Evolutionary conservation across 2,888 invertebrate genomes (phyloP), one percentile per base, ranked within the genome.

Genomic region (Lasius fuliginosus): DNA sequence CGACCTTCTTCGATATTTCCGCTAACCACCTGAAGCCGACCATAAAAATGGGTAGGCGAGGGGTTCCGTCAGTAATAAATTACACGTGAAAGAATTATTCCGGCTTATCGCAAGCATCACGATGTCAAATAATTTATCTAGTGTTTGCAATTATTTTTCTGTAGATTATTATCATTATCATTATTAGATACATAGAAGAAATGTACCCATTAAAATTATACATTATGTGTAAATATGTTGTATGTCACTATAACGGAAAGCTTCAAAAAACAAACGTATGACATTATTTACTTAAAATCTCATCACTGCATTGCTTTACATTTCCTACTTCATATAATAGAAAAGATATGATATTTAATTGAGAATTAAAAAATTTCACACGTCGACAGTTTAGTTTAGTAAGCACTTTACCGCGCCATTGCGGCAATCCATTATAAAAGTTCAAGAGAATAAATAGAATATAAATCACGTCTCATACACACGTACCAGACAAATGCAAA

Each of bases 1-100:
- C 74, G 60, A 73, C 74, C 79, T 81, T 46, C 79, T 73, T 73
- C 79, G 79, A 81, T 81, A 81, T 81, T 81, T 81, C 46, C 79
- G 36, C 74, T 73, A 81, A 73, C 79, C 79, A 81, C 46, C 73
- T 81, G 74, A 73, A 79, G 33, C 79, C 69, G 30, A 36, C 53
- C 36, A 64, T 83, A 69, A 83, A 83, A 83, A 81, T 69, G 49
- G 68, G 18, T 60, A 36, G 68, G 68, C 68, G 42, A 65, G 69
- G 53, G 53, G 23, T 71, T 71, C 62, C 53, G 69, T 64, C 81
- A 30, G 62, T 62, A 36, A 69, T 69, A 81, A 79, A 81, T 83
- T 83, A 71, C 53, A 58, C 49, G 23, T 42, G 40, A 49, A 53
- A 79, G 74, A 73, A 81, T 81, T 81, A 73, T 79, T 73, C 74